These are phyloP conservation scores for Mirounga angustirostris DNA, from an alignment of 2,113 vertebrate species.

Conservation along the genomic window DNA sequence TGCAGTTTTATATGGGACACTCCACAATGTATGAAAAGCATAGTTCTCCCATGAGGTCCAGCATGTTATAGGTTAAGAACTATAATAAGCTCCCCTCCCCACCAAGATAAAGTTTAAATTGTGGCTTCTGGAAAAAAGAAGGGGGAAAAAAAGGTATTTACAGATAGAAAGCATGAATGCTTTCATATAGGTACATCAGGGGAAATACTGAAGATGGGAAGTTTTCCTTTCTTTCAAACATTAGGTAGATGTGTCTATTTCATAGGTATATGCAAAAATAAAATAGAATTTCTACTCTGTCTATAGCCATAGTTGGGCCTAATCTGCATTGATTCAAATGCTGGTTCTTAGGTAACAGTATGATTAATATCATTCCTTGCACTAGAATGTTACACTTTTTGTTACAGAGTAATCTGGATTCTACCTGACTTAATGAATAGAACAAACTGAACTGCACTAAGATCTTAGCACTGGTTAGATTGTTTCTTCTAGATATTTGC, in stretches of 20 bases:
- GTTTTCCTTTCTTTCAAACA: not conserved
- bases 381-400: not conserved
- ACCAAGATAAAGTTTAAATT: not conserved
- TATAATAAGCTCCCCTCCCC: not conserved
- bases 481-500: not conserved
- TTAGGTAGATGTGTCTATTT: not conserved
- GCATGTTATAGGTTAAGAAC: not conserved
- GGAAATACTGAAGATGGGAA: not conserved
- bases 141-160: not conserved
- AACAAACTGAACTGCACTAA: constrained; percentile 40
- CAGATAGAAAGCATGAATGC: not conserved
- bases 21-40: not conserved
- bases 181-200: not conserved
- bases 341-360: not conserved
- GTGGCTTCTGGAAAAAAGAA: not conserved
- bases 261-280: not conserved
- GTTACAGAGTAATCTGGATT: not conserved
- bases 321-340: not conserved
- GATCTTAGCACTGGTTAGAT: not conserved
- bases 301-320: not conserved
- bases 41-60: not conserved
- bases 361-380: not conserved
- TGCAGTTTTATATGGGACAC: not conserved
- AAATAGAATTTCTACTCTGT: not conserved
- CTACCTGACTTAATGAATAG: constrained; percentile 16